Percentiles rank a stretch among this genome's conserved stretches.
Conservation (phyloP, 2,113 vertebrate species). For the Hyperopisus bebe region DNA sequence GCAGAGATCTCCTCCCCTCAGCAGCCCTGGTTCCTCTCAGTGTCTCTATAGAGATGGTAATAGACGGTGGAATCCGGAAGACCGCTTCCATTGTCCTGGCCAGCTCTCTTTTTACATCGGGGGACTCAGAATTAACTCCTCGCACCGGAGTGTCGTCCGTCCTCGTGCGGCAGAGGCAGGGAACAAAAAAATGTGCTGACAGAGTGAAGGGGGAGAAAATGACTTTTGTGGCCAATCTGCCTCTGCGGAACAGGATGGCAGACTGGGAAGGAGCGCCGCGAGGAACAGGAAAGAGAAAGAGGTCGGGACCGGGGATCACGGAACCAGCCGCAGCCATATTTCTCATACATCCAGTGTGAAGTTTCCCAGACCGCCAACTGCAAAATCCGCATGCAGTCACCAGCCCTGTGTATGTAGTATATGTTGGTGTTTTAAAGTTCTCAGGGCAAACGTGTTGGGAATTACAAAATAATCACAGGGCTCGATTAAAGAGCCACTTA, state of each 20-base stretch:
- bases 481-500: constrained; percentile 11
- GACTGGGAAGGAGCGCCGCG: not conserved
- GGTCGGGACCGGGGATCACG: not conserved
- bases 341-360: not conserved
- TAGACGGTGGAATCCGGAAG: not conserved
- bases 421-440: not conserved
- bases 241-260: no score
- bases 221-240: not conserved
- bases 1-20: not conserved
- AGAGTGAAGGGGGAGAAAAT: constrained; percentile 2
- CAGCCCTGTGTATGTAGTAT: not conserved
- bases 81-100: not conserved
- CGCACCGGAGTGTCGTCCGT: not conserved
- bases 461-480: not conserved
- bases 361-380: not conserved
- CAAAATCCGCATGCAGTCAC: no score
- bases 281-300: not conserved
- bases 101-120: not conserved
- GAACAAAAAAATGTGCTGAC: constrained; percentile 15
- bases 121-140: constrained; percentile 2
- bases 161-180: not conserved
- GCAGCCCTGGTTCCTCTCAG: not conserved
- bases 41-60: constrained; percentile 25
- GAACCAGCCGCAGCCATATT: not conserved
- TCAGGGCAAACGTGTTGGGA: not conserved